phyloP scores from a whole-genome alignment of 2,113 vertebrate genomes.

The Xiphophorus maculatus region DNA sequence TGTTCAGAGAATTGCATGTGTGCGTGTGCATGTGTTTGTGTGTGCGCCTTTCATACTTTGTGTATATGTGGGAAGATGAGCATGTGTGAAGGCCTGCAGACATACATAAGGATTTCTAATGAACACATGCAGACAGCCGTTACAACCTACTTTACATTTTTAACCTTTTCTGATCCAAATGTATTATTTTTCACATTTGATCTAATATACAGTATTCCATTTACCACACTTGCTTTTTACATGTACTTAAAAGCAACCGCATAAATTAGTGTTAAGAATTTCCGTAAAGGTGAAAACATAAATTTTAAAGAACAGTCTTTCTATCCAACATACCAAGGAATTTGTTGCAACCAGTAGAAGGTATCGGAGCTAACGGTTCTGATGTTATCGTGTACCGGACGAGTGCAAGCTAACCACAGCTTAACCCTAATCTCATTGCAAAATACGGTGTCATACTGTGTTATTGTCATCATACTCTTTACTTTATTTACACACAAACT shows the following conservation, averaged over 20 bases:
- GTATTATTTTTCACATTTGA: not conserved
- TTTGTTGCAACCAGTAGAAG: too few relatives aligned
- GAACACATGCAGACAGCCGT: not conserved
- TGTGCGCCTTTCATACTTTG: slow-evolving; percentile 34
- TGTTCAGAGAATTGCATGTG: slow-evolving; percentile 80
- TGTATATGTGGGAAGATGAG: slow-evolving; percentile 54
- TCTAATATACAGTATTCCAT: not conserved
- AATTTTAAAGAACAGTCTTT: too few relatives aligned
- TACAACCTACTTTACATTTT: not conserved
- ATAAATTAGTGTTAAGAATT: not conserved
- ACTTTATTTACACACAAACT: too few relatives aligned
- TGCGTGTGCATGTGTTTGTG: not conserved
- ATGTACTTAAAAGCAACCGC: not conserved
- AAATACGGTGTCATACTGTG: too few relatives aligned
- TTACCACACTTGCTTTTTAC: not conserved
- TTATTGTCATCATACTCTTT: too few relatives aligned
- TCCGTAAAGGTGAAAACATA: too few relatives aligned
- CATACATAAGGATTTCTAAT: slow-evolving; percentile 1
- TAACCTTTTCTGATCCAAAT: not conserved
- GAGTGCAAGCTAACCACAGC: too few relatives aligned
- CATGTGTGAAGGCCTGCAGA: slow-evolving; percentile 38
- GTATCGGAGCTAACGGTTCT: too few relatives aligned
- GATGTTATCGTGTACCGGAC: too few relatives aligned
- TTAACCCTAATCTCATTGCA: too few relatives aligned
- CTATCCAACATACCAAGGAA: too few relatives aligned